These are phyloP conservation scores for Phylloscopus trochiloides DNA, from an alignment of 2,113 vertebrate genomes.

Conservation along the genomic window DNA sequence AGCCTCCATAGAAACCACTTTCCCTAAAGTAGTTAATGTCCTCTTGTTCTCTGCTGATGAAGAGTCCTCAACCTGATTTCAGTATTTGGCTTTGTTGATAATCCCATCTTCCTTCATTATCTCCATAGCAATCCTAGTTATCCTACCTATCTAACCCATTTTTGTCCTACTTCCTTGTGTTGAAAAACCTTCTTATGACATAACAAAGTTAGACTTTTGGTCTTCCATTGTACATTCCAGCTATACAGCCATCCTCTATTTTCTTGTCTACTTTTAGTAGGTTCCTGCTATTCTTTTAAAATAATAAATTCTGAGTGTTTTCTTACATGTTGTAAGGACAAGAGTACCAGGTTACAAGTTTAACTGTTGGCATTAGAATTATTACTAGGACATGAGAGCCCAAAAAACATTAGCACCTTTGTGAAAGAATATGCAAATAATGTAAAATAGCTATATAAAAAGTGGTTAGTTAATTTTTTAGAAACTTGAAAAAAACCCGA, in stretches of 20 bases:
- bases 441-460: background rate
- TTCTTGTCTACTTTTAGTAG: background rate
- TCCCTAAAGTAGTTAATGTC: background rate
- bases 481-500: background rate
- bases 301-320: background rate
- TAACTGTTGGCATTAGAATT: background rate
- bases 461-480: background rate
- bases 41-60: background rate
- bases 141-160: background rate
- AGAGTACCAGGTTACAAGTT: background rate
- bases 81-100: background rate
- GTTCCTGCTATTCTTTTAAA: background rate
- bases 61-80: background rate
- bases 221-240: background rate
- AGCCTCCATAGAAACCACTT: constrained; percentile 1
- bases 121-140: background rate
- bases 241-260: background rate
- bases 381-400: background rate
- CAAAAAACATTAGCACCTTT: background rate
- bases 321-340: background rate
- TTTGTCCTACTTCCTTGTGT: background rate
- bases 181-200: background rate
- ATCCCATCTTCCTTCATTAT: background rate
- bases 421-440: background rate
- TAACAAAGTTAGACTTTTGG: background rate